Evolutionary conservation across 2,113 vertebrate species (phyloP).

Genomic region (Myotis lucifugus): DNA sequence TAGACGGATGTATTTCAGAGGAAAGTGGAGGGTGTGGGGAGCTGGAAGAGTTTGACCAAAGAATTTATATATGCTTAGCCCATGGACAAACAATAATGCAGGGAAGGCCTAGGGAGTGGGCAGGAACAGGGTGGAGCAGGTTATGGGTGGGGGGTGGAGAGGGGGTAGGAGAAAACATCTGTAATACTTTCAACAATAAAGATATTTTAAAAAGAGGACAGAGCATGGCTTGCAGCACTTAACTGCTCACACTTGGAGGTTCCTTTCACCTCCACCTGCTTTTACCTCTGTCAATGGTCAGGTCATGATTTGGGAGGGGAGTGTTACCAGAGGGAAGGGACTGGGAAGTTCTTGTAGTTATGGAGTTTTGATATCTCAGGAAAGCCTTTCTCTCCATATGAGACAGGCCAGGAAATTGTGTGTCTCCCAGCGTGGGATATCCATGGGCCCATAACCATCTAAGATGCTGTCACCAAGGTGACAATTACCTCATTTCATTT

Average conservation of each 20-base stretch:
- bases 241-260: not conserved
- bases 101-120: no score
- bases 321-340: not conserved
- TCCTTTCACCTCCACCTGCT: not conserved
- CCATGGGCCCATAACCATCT: not conserved
- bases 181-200: no score
- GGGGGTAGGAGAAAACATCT: no score
- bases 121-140: no score
- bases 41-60: no score
- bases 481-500: no score
- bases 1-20: no score
- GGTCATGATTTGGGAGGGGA: not conserved
- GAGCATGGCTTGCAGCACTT: not conserved
- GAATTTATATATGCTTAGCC: no score
- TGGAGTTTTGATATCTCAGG: not conserved
- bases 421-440: not conserved
- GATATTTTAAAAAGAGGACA: no score
- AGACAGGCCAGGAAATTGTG: not conserved
- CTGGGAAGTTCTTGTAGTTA: not conserved
- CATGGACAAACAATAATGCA: no score
- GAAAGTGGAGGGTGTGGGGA: no score
- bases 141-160: no score
- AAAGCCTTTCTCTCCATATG: not conserved
- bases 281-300: not conserved
- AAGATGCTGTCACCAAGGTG: not conserved